Conservation (phyloP, 2,113 vertebrate species). For the Gymnorhina tibicen region DNA sequence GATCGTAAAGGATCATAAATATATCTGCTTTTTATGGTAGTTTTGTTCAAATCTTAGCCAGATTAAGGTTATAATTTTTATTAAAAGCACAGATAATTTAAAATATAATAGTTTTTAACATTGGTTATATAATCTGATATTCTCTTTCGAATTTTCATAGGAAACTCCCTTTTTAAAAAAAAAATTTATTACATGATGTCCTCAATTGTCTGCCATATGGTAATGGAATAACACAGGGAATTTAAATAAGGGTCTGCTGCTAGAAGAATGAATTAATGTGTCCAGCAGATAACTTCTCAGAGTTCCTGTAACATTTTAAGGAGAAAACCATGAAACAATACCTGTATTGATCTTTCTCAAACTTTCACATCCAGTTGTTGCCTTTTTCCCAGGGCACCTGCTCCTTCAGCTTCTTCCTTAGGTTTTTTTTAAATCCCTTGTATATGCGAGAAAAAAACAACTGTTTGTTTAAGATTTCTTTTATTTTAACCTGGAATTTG, state of each 20-base stretch:
- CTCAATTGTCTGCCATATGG: not conserved
- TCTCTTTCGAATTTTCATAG: not conserved
- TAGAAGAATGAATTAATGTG: not conserved
- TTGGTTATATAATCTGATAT: not conserved
- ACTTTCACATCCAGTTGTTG: not conserved
- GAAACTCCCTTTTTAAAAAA: not conserved
- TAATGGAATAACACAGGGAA: not conserved
- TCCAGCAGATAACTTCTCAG: not conserved
- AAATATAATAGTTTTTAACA: not conserved
- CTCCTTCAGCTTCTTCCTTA: not conserved
- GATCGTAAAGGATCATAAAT: not conserved
- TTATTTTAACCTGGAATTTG: not conserved
- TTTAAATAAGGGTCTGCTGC: not conserved
- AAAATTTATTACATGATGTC: not conserved
- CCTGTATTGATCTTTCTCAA: not conserved
- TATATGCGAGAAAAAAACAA: not conserved
- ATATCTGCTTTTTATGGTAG: not conserved
- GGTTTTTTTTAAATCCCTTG: not conserved
- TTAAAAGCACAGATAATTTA: not conserved
- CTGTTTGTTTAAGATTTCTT: not conserved
- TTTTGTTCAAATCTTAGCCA: not conserved
- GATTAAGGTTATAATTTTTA: not conserved
- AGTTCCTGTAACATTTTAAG: not conserved
- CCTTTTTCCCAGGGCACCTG: not conserved
- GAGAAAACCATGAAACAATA: not conserved